A percentile compares a stretch with the other conserved stretches of the same genome.
Conservation (phyloP, 2,797 vertebrate species). For the Amazona ochrocephala region DNA sequence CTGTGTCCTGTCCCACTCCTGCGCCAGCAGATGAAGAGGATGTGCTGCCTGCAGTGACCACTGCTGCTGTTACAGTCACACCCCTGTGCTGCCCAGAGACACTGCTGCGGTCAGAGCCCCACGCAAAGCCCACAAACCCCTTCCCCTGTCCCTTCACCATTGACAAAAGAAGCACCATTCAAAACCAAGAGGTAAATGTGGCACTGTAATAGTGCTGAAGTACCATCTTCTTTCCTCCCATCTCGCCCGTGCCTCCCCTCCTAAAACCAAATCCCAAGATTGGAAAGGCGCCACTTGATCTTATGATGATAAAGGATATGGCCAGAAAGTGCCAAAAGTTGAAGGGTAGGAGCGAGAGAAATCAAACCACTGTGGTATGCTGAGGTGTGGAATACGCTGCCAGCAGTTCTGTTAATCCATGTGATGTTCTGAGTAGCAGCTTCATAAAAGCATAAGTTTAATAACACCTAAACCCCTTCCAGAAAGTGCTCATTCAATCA, state of each 20-base stretch:
- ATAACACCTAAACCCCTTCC: background rate
- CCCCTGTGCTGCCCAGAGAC: background rate
- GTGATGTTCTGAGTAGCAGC: accelerated
- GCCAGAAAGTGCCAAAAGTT: background rate
- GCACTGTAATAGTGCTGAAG: accelerated
- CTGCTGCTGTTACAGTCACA: background rate
- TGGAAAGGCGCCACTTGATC: background rate
- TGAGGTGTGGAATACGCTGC: accelerated
- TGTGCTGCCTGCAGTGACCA: background rate
- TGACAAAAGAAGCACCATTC: background rate
- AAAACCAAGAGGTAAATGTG: background rate
- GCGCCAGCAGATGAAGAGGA: background rate
- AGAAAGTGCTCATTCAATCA: background rate
- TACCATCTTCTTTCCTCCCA: accelerated
- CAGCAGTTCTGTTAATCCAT: accelerated
- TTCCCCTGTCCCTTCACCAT: accelerated
- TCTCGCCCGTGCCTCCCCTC: accelerated
- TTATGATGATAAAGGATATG: accelerated
- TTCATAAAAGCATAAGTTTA: background rate
- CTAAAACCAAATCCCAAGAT: background rate
- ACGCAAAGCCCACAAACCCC: accelerated
- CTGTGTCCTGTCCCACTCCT: background rate
- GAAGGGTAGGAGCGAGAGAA: background rate
- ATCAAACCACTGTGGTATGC: background rate
- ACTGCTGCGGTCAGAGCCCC: background rate